These are phyloP conservation scores for Cephonodes hylas DNA, from an alignment of 2,888 invertebrate genomes.

Conservation along the genomic window DNA sequence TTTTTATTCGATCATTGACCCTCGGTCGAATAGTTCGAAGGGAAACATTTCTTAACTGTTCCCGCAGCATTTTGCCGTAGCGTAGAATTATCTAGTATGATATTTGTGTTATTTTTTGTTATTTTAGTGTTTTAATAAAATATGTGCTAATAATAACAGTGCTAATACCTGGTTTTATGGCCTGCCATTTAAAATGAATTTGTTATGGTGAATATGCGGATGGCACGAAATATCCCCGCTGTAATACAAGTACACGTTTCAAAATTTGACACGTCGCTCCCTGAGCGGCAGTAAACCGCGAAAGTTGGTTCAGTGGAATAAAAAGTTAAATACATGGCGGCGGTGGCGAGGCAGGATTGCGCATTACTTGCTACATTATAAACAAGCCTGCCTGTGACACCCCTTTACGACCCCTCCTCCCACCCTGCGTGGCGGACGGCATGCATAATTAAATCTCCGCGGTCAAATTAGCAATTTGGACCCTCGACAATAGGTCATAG, in stretches of 20 bases:
- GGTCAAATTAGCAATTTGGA: conserved; percentile 79
- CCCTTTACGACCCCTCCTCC: conserved; percentile 70
- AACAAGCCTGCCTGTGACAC: conserved; percentile 75
- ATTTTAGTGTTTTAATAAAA: too few species aligned
- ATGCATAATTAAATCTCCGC: conserved; percentile 80
- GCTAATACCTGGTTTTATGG: too few species aligned
- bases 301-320: conserved; percentile 73
- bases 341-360: conserved; percentile 64
- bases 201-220: neutral
- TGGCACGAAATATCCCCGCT: neutral
- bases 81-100: too few species aligned
- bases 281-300: conserved; percentile 60
- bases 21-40: conserved; percentile 23
- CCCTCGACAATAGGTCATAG: conserved; percentile 73
- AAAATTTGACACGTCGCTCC: conserved; percentile 52
- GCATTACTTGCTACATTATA: conserved; percentile 78
- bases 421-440: conserved; percentile 65
- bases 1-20: conserved; percentile 59
- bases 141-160: too few species aligned
- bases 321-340: conserved; percentile 73
- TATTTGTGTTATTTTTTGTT: too few species aligned
- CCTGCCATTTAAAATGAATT: neutral
- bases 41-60: conserved; percentile 25
- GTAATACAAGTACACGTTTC: conserved; percentile 2
- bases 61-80: too few species aligned